Evolutionary conservation across 1,140 invertebrate genomes (phyloP).

Genomic region (Cataglyphis hispanica): DNA sequence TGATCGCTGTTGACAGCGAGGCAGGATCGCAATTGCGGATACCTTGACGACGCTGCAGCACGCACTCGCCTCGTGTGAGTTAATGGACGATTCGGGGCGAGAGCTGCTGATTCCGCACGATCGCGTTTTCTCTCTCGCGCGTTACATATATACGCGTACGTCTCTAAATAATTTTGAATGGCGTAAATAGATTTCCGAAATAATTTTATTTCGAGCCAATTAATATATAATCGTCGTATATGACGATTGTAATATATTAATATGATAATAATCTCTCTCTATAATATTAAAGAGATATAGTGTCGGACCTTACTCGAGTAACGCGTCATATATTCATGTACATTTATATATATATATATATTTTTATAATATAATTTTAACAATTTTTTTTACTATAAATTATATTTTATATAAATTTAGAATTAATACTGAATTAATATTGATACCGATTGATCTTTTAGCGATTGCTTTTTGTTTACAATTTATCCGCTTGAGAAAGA

Average conservation of each 20-base stretch:
- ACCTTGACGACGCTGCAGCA: constrained; percentile 49
- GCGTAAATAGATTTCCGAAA: background rate
- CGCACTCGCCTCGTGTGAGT: constrained; percentile 26
- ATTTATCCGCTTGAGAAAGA: background rate
- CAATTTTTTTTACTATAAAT: too few relatives aligned
- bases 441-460: background rate
- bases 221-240: background rate
- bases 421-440: background rate
- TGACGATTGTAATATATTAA: background rate
- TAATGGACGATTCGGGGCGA: constrained; percentile 46
- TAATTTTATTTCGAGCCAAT: background rate
- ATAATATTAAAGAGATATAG: background rate
- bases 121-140: constrained; percentile 12
- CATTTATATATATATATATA: too few relatives aligned
- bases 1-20: constrained; percentile 65
- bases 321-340: too few relatives aligned
- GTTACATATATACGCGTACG: background rate
- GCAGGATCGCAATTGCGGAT: constrained; percentile 50
- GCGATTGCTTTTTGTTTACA: background rate
- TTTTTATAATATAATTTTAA: too few relatives aligned
- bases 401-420: background rate
- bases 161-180: background rate
- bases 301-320: background rate
- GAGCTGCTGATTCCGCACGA: constrained; percentile 11
- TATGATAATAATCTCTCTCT: background rate